Conservation (phyloP, 2,888 invertebrate genomes). For the Tyria jacobaeae region DNA sequence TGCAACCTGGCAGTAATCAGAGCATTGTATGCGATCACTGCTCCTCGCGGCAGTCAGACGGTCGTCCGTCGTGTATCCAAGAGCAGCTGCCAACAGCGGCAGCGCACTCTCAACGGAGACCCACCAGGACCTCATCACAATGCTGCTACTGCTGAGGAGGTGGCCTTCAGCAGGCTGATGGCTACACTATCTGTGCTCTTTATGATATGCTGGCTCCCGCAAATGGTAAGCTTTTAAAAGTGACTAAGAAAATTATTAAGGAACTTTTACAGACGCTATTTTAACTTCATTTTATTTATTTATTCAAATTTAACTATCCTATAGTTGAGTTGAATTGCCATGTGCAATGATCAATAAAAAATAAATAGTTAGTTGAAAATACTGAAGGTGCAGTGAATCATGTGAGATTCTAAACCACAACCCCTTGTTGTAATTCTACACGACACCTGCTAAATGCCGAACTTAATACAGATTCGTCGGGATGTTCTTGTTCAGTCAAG, state of each 20-base stretch:
- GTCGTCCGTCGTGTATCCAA: constrained; percentile 75
- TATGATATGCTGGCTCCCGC: constrained; percentile 95
- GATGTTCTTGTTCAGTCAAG: no score
- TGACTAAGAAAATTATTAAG: no score
- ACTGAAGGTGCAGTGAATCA: neutral
- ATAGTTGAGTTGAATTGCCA: no score
- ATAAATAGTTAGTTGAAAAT: no score
- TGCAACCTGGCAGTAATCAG: constrained; percentile 94
- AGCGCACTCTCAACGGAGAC: constrained; percentile 63
- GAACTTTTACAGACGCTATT: no score
- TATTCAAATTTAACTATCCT: no score
- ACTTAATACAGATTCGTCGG: neutral
- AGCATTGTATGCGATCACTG: constrained; percentile 88
- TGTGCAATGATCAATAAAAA: no score
- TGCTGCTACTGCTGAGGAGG: constrained; percentile 91
- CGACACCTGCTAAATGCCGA: neutral
- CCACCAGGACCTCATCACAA: constrained; percentile 63
- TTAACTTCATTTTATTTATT: no score
- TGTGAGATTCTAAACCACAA: neutral
- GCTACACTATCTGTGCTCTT: constrained; percentile 93
- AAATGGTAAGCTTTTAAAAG: constrained; percentile 89
- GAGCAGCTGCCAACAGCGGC: constrained; percentile 68
- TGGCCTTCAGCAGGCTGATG: constrained; percentile 95
- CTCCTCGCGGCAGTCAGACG: constrained; percentile 68
- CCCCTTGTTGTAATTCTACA: neutral